Evolutionary conservation across 2,113 vertebrate species (phyloP), one percentile per base, ranked within the genome.

Genomic region (Tor tambroides): DNA sequence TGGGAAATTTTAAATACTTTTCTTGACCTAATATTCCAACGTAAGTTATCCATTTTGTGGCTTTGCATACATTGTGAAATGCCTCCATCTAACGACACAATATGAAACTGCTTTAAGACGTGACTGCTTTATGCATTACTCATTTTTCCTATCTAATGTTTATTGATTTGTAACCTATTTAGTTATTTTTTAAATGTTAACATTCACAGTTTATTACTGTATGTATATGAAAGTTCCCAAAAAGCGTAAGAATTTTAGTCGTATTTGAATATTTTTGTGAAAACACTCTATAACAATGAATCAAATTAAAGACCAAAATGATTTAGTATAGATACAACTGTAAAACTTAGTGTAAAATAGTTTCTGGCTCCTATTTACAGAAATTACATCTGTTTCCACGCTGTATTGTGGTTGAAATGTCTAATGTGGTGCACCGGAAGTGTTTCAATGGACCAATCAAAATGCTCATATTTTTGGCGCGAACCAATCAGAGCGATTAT

Each of bases 61-160:
- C 54, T 78, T 63, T 7, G 1, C 59, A 35, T 19, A 41, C 26
- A 3, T 19, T 80, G 56, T 80, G 12, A 43, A 46, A 35, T 86
- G 80, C 87, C 59, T 63, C 87, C 84, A 83, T 61, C 80, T 80
- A 30, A 30, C 19, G 80, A 26, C 5, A 11, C 56, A n/a, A 43
- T 14, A 59, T n/a, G 14, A 19, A 81, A 46, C 63, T 43, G 11
- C 6, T 61, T 51, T 15, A n/a, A 15, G 5, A 17, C 5, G n/a
- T n/a, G n/a, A n/a, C n/a, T n/a, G n/a, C n/a, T n/a, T n/a, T n/a
- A n/a, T 26, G 38, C 38, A 12, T 38, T 74, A 43, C 11, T 43
- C 0, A 6, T 71, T 32, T 30, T 28, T 17, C 28, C 17, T 2
- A 15, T 4, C 6, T 9, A 32, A 1, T 72, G 32, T 74, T 41